Conservation (phyloP, 2,113 vertebrate genomes). For the Argyrosomus japonicus region DNA sequence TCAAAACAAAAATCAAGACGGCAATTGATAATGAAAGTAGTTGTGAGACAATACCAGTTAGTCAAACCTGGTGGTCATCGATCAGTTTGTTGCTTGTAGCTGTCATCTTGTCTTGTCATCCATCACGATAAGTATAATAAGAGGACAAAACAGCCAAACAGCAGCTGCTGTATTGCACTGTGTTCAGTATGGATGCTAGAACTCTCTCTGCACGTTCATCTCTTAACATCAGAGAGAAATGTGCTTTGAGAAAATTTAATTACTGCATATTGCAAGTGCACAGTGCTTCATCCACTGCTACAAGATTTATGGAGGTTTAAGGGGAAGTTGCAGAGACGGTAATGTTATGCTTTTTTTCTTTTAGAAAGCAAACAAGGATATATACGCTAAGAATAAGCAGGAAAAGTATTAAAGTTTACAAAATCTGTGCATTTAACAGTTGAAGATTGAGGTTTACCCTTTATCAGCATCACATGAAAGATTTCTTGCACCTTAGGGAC, state of each 20-base stretch:
- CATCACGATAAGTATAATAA: neutral
- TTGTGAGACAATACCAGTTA: neutral
- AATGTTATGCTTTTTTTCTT: conserved; percentile 29
- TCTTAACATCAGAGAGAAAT: conserved; percentile 20
- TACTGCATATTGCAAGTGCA: neutral
- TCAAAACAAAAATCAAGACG: neutral
- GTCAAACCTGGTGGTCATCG: neutral
- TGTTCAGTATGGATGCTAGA: neutral
- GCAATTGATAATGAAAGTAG: neutral
- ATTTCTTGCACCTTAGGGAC: too few species aligned
- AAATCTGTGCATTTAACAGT: neutral
- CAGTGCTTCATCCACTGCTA: conserved; percentile 16
- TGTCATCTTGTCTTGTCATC: neutral
- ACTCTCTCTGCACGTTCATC: neutral
- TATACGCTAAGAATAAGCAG: neutral
- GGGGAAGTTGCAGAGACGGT: conserved; percentile 10
- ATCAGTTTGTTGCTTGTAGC: conserved; percentile 3
- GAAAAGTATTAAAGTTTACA: neutral
- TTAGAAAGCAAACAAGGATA: conserved; percentile 19
- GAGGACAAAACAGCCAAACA: neutral
- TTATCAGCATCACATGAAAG: neutral
- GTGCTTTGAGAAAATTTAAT: conserved; percentile 24
- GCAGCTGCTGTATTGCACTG: neutral
- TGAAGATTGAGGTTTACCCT: neutral
- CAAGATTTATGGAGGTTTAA: conserved; percentile 8